Conservation (phyloP, 30 jellyfish, hydroid and myxozoan species). For the Aurelia sp. region DNA sequence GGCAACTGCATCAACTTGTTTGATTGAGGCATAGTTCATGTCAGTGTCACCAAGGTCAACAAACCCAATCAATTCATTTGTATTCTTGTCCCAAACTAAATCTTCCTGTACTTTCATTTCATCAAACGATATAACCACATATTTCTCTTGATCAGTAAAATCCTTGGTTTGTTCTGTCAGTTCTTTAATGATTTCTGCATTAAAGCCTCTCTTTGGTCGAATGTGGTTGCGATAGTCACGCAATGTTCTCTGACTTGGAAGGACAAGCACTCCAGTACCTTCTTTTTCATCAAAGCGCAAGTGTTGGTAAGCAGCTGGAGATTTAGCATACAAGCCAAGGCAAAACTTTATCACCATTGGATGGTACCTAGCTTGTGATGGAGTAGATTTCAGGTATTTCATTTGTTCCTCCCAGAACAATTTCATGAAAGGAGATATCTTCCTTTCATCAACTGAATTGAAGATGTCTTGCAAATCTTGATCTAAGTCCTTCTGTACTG, state of each 20-base stretch:
- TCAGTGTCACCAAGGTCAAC: constrained; percentile 76
- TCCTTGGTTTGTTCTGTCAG: constrained; percentile 6
- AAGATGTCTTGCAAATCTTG: constrained; percentile 6
- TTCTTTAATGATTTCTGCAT: constrained; percentile 62
- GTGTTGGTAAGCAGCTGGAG: constrained; percentile 26
- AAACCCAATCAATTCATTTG: constrained; percentile 73
- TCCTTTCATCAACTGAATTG: background rate
- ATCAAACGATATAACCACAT: constrained; percentile 13
- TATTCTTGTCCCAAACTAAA: constrained; percentile 82
- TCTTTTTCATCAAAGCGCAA: background rate
- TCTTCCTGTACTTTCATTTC: constrained; percentile 71
- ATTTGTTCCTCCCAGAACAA: constrained; percentile 25
- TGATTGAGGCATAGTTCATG: constrained; percentile 41
- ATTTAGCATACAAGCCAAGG: constrained; percentile 24
- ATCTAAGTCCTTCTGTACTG: background rate
- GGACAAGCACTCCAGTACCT: constrained; percentile 36
- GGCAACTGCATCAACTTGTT: constrained; percentile 58
- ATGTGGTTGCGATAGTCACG: constrained; percentile 14
- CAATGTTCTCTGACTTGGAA: constrained; percentile 32
- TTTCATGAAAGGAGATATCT: constrained; percentile 20
- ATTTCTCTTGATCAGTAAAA: constrained; percentile 28
- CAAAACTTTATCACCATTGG: constrained; percentile 16
- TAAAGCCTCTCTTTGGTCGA: constrained; percentile 46
- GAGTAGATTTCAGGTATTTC: background rate
- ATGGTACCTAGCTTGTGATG: constrained; percentile 18